Conservation (phyloP, 2,113 vertebrate genomes). For the Halcyon malimbica region DNA sequence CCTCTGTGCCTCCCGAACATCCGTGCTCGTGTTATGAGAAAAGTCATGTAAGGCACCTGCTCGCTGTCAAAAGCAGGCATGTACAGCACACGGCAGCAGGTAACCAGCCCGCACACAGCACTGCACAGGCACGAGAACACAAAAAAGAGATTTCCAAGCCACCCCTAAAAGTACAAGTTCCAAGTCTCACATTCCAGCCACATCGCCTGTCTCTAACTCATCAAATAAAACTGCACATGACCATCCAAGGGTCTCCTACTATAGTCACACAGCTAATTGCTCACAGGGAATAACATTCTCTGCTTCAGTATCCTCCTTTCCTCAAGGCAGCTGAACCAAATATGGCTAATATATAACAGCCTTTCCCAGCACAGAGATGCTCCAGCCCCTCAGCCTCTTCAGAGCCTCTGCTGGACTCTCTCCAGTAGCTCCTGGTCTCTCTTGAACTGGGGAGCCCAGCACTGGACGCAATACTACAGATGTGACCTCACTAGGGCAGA, state of each 20-base stretch:
- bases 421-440: background rate
- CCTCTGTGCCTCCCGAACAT: rapidly evolving
- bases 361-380: background rate
- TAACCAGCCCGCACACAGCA: background rate
- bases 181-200: background rate
- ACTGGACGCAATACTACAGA: background rate
- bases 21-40: background rate
- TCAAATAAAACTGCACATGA: rapidly evolving
- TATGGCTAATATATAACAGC: rapidly evolving
- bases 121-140: rapidly evolving
- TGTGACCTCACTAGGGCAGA: background rate
- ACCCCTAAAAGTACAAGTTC: background rate
- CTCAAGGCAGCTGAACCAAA: background rate
- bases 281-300: background rate
- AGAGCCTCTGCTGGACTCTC: background rate
- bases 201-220: no score
- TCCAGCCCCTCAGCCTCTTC: background rate
- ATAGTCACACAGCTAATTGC: background rate
- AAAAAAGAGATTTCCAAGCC: background rate
- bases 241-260: background rate
- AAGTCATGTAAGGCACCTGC: background rate
- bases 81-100: no score
- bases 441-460: background rate
- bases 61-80: no score
- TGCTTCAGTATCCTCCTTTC: background rate